These are phyloP conservation scores for Microtus richardsoni DNA, from an alignment of 2,113 vertebrate species.

Conservation along the genomic window DNA sequence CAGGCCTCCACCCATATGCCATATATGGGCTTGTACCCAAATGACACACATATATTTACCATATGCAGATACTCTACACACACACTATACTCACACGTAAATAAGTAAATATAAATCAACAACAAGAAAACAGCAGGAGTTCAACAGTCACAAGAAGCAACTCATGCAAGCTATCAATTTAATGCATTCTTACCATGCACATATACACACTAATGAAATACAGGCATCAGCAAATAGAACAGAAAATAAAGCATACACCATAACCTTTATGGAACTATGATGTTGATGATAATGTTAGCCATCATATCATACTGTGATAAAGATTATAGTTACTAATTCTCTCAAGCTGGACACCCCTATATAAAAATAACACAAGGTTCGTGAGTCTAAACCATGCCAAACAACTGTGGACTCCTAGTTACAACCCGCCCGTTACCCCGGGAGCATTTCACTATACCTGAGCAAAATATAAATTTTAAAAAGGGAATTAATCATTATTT, in stretches of 20 bases:
- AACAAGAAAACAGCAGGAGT: not conserved
- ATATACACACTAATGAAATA: not conserved
- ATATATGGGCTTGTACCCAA: not conserved
- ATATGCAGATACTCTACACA: not conserved
- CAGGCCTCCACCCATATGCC: too few species aligned
- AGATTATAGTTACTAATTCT: not conserved
- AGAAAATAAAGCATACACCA: not conserved
- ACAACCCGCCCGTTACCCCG: not conserved
- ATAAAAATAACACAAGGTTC: not conserved
- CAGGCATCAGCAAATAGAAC: not conserved
- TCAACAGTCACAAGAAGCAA: not conserved
- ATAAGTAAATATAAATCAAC: not conserved
- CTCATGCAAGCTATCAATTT: not conserved
- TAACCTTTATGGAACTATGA: not conserved
- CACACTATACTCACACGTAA: not conserved
- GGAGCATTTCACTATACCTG: not conserved
- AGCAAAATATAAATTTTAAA: not conserved
- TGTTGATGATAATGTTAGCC: not conserved
- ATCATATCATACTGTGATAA: constrained; percentile 33
- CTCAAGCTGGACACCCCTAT: not conserved
- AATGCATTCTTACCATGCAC: not conserved
- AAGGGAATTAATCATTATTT: not conserved
- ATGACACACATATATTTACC: not conserved
- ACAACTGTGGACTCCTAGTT: not conserved
- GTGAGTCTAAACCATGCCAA: not conserved